Evolutionary conservation across 2,888 invertebrate genomes (phyloP).

Genomic region (Apotomis turbidana): DNA sequence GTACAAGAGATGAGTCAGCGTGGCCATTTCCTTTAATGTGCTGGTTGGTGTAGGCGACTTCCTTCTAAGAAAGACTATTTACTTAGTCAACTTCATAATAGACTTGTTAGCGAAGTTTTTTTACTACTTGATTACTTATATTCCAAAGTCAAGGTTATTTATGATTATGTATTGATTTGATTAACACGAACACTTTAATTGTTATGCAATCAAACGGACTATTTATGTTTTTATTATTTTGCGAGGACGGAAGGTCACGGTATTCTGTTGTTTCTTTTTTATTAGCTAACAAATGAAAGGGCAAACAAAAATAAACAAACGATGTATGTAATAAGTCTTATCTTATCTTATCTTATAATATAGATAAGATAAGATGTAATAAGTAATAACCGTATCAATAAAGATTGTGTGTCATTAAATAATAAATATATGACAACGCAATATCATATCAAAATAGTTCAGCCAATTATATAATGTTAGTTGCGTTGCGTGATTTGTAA

Average conservation of each 20-base stretch:
- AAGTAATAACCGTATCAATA: background rate
- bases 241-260: no score
- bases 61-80: slow-evolving; percentile 20
- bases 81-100: slow-evolving; percentile 2
- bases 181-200: background rate
- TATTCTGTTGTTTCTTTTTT: no score
- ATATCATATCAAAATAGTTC: background rate
- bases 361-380: no score
- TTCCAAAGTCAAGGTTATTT: slow-evolving; percentile 18
- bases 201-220: background rate
- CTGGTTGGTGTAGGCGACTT: slow-evolving; percentile 25
- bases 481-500: background rate
- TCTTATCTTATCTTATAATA: no score
- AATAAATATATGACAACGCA: background rate
- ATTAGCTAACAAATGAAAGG: no score
- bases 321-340: background rate
- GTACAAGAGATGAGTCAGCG: slow-evolving; percentile 32
- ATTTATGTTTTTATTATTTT: background rate
- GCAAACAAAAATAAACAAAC: background rate
- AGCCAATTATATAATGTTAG: background rate
- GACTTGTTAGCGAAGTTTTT: background rate
- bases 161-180: background rate
- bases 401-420: background rate
- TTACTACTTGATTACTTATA: background rate
- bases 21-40: slow-evolving; percentile 21